These are phyloP conservation scores for Tetraodon nigroviridis DNA, from an alignment of 2,113 vertebrate genomes.

Conservation along the genomic window DNA sequence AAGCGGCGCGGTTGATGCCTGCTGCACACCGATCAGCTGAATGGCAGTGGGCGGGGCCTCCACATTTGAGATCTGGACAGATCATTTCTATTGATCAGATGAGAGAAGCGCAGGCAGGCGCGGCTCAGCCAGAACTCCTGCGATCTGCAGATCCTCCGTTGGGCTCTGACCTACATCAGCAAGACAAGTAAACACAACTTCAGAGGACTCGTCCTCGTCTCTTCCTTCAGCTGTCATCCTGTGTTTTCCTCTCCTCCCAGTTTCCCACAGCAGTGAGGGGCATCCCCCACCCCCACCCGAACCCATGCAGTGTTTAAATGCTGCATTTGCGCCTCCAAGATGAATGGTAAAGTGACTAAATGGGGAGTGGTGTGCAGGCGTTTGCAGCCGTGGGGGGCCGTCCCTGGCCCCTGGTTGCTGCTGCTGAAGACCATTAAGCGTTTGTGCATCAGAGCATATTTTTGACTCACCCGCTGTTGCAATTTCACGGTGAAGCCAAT, in stretches of 20 bases:
- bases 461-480: constrained; percentile 31
- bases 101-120: constrained; percentile 50
- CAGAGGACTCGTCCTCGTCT: constrained; percentile 48
- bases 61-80: not conserved
- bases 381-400: constrained; percentile 28
- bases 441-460: constrained; percentile 31
- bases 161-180: constrained; percentile 73
- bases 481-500: constrained; percentile 48
- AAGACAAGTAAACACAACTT: constrained; percentile 72
- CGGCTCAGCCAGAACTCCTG: constrained; percentile 39
- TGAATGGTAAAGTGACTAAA: constrained; percentile 64
- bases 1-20: too few relatives aligned
- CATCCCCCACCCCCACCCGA: not conserved
- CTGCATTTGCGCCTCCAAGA: constrained; percentile 48
- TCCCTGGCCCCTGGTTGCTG: constrained; percentile 15
- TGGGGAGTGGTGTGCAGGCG: constrained; percentile 47
- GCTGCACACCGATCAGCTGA: not conserved
- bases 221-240: constrained; percentile 15
- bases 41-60: constrained; percentile 13
- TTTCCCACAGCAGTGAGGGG: constrained; percentile 4
- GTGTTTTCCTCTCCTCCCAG: constrained; percentile 19
- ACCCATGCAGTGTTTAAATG: constrained; percentile 33
- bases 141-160: constrained; percentile 47
- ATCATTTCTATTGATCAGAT: constrained; percentile 54
- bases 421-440: constrained; percentile 34